Conservation (phyloP, 2,113 vertebrate genomes). For the Crypturellus undulatus region DNA sequence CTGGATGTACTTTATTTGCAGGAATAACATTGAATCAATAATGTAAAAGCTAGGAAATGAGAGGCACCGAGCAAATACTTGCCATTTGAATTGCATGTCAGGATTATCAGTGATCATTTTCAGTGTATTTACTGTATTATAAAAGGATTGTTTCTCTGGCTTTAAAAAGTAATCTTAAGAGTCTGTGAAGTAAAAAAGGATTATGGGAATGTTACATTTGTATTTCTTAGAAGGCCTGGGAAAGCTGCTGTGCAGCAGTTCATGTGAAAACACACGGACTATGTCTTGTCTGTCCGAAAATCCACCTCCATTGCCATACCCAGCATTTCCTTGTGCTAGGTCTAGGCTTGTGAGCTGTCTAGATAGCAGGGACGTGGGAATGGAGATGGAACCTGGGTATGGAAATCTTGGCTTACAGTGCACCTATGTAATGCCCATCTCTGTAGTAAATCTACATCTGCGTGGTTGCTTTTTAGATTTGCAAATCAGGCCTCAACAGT, state of each 20-base stretch:
- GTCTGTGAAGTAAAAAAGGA: not conserved
- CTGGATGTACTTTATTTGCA: not conserved
- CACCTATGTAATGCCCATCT: fast-evolving
- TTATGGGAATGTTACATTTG: not conserved
- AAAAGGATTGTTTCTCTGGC: not conserved
- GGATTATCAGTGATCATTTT: not conserved
- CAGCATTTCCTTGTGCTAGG: not conserved
- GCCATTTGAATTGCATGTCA: not conserved
- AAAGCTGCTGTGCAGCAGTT: not conserved
- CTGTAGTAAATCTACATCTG: not conserved
- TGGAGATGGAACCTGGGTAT: not conserved
- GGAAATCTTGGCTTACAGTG: not conserved
- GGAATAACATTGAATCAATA: not conserved
- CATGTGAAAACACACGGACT: not conserved
- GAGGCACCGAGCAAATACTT: not conserved
- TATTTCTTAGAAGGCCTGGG: not conserved
- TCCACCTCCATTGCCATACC: not conserved
- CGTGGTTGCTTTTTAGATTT: fast-evolving
- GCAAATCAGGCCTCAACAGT: not conserved
- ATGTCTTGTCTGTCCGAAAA: not conserved
- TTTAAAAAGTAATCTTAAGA: not conserved
- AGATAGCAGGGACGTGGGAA: not conserved
- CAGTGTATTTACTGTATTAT: not conserved
- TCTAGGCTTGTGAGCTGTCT: not conserved
- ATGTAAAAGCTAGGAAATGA: not conserved